A percentile compares a stretch with the other conserved stretches of the same genome.
Conservation (phyloP, 2,888 invertebrate genomes). For the Clivina fossor region DNA sequence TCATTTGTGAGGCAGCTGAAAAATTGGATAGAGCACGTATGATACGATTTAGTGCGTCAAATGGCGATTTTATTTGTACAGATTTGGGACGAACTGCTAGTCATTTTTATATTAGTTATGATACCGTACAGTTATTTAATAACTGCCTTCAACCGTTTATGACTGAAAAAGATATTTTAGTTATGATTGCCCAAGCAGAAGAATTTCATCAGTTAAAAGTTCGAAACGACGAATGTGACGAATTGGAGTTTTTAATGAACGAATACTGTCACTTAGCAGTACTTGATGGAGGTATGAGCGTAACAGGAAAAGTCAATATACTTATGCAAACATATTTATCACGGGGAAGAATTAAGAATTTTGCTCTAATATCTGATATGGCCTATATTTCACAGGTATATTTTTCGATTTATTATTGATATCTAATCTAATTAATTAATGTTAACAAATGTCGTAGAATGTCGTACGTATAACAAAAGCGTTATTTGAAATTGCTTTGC, state of each 20-base stretch:
- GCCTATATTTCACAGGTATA: constrained; percentile 84
- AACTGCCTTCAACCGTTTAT: constrained; percentile 77
- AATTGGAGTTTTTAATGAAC: constrained; percentile 76
- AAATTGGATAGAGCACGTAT: constrained; percentile 89
- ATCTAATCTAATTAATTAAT: constrained; percentile 11
- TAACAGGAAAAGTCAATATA: constrained; percentile 94
- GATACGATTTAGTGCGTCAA: constrained; percentile 86
- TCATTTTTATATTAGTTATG: constrained; percentile 95
- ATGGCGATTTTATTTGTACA: constrained; percentile 77
- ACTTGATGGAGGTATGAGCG: constrained; percentile 82
- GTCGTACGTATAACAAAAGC: constrained; percentile 88
- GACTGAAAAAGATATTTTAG: constrained; percentile 84
- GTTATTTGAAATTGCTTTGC: constrained; percentile 89
- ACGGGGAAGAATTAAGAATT: constrained; percentile 74
- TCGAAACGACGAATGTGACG: constrained; percentile 91
- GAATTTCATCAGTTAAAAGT: constrained; percentile 95
- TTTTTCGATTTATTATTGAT: too few species aligned
- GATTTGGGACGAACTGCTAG: constrained; percentile 96
- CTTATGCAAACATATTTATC: constrained; percentile 89
- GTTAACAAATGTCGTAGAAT: constrained; percentile 65
- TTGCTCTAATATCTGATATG: constrained; percentile 86
- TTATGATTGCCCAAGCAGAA: constrained; percentile 86
- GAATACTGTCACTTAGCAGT: constrained; percentile 78
- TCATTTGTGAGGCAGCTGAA: constrained; percentile 80
- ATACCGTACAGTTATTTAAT: constrained; percentile 92